A percentile compares a stretch with the other conserved stretches of the same genome.
Conservation (phyloP, 2,888 invertebrate species). For the Diarsia dahlii region DNA sequence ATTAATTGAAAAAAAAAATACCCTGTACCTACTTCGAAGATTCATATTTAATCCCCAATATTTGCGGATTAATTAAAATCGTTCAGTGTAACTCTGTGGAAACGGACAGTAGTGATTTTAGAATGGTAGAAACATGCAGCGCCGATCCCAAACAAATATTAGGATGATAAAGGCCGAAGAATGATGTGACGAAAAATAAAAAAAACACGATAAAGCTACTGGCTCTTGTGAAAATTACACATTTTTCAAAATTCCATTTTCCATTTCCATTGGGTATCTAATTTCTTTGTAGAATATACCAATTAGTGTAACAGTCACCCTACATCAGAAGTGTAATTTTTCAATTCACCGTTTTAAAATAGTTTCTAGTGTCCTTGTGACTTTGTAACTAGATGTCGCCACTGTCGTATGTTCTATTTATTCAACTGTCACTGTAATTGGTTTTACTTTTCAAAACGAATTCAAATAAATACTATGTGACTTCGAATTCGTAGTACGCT, state of each 20-base stretch:
- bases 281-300: not conserved
- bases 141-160: not conserved
- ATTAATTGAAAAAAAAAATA: too few species aligned
- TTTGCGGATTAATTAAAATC: not conserved
- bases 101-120: not conserved
- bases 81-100: not conserved
- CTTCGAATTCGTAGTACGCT: not conserved
- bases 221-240: not conserved
- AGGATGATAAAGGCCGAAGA: not conserved
- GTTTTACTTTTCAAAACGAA: conserved; percentile 31
- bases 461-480: conserved; percentile 29
- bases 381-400: conserved; percentile 19
- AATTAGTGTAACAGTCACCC: not conserved
- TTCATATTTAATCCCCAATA: too few species aligned
- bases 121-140: not conserved
- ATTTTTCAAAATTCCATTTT: not conserved
- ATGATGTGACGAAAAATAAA: not conserved
- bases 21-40: too few species aligned
- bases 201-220: not conserved
- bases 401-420: conserved; percentile 11
- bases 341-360: not conserved
- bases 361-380: not conserved
- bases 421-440: conserved; percentile 17
- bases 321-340: not conserved
- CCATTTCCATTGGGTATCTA: not conserved